Evolutionary conservation across 1,140 invertebrate species (phyloP), one percentile per base, ranked within the genome.

Genomic region (Lepidurus packardi): DNA sequence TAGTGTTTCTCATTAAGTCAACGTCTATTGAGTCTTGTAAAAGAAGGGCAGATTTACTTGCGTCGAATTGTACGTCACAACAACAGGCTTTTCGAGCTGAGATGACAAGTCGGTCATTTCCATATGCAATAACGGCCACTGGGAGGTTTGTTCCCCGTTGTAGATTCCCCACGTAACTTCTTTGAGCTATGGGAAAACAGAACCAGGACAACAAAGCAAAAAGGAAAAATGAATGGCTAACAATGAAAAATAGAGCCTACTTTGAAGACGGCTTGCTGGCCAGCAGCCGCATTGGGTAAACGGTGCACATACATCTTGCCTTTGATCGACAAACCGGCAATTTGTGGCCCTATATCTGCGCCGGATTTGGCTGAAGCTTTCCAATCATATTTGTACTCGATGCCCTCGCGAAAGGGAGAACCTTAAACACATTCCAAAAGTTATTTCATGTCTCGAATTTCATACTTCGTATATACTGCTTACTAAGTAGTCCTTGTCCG

Each of bases 331-430:
- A 45, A 44, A 24, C 43, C 74, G 24, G 34, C 21, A 10, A 41
- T 47, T 21, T 42, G 24, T 79, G 73, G 43, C 4, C 53, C 77
- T 77, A 43, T 21, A 25, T 42, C 53, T 25, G 43, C 21, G 3
- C 43, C 74, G 16, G 74, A 43, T 24, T 65, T 78, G 34, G 75
- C 43, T 41, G 5, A 16, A 45, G 76, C 76, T 42, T 77, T 77
- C 73, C 73, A 80, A 25, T 80, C 79, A 53, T 80, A 80, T 43
- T 77, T 76, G 53, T 80, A 80, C 45, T 80, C 79, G 25, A 80
- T 77, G 25, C 79, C 79, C 24, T 80, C 79, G 1, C 79, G 45
- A 45, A 77, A 80, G n/a, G 79, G 79, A 24, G 73, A 65, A 65
- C 53, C 53, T 65, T 65, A 21, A 65, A 65, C 16, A 7, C 21